These are phyloP conservation scores for Neoaliturus tenellus DNA, from an alignment of 2,888 invertebrate genomes.

Conservation along the genomic window DNA sequence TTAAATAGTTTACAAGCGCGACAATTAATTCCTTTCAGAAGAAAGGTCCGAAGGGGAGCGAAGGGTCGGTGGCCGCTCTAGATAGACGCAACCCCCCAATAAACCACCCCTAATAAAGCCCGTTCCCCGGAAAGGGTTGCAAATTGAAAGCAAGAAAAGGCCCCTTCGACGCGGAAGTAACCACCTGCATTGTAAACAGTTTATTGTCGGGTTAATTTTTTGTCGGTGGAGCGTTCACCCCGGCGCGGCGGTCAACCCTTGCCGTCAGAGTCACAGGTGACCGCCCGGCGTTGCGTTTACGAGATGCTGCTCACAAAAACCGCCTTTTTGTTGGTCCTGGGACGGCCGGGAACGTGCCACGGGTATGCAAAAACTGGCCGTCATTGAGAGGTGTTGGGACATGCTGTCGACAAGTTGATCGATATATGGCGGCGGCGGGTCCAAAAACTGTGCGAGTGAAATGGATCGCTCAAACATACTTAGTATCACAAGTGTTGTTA, in stretches of 20 bases:
- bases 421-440: no score
- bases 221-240: constrained; percentile 35
- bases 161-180: constrained; percentile 55
- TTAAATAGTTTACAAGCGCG: not conserved
- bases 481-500: no score
- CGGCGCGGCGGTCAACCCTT: constrained; percentile 12
- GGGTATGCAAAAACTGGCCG: constrained; percentile 23
- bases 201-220: constrained; percentile 54
- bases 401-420: no score
- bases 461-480: no score
- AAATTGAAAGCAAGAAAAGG: constrained; percentile 55
- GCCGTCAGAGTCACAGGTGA: constrained; percentile 46
- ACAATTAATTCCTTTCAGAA: constrained; percentile 43
- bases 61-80: constrained; percentile 12
- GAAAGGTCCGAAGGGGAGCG: not conserved
- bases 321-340: constrained; percentile 6
- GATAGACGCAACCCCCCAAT: constrained; percentile 52
- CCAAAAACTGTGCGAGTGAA: no score
- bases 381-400: not conserved
- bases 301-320: not conserved
- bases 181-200: constrained; percentile 57
- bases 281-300: constrained; percentile 37
- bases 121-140: constrained; percentile 57
- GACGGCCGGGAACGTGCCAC: not conserved
- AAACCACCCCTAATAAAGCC: constrained; percentile 53